Evolutionary conservation across 64 coral and sea anemone species (phyloP).

Genomic region (Porites australiensis): DNA sequence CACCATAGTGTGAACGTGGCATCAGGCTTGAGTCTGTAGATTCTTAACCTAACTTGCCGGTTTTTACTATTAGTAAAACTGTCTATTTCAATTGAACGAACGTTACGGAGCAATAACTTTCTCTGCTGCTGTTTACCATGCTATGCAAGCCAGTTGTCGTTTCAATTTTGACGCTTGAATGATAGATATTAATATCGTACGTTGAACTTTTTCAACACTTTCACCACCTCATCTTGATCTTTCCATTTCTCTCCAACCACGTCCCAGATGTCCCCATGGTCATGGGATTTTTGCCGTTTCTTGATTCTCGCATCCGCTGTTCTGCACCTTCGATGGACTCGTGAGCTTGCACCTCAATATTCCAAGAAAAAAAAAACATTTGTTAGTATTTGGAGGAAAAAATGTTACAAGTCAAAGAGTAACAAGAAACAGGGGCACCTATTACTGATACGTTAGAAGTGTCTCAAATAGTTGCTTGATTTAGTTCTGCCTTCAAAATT

Average conservation of each 20-base stretch:
- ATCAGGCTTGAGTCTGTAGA: too few relatives aligned
- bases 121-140: too few relatives aligned
- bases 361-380: neutral
- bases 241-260: constrained; percentile 81
- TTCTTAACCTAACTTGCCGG: too few relatives aligned
- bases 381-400: neutral
- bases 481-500: too few relatives aligned
- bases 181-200: constrained; percentile 64
- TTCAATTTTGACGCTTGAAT: neutral
- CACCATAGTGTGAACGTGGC: too few relatives aligned
- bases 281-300: neutral
- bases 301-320: constrained; percentile 47
- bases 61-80: too few relatives aligned
- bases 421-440: neutral
- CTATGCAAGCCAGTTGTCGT: too few relatives aligned
- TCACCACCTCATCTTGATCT: constrained; percentile 73
- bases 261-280: constrained; percentile 73
- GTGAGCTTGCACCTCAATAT: constrained; percentile 1
- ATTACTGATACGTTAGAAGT: neutral
- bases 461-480: too few relatives aligned
- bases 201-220: constrained; percentile 85
- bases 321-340: neutral
- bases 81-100: too few relatives aligned
- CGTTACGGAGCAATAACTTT: too few relatives aligned
- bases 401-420: neutral